Evolutionary conservation across 2,113 vertebrate genomes (phyloP), one percentile per base, ranked within the genome.

Genomic region (Pogonocichla stellata): DNA sequence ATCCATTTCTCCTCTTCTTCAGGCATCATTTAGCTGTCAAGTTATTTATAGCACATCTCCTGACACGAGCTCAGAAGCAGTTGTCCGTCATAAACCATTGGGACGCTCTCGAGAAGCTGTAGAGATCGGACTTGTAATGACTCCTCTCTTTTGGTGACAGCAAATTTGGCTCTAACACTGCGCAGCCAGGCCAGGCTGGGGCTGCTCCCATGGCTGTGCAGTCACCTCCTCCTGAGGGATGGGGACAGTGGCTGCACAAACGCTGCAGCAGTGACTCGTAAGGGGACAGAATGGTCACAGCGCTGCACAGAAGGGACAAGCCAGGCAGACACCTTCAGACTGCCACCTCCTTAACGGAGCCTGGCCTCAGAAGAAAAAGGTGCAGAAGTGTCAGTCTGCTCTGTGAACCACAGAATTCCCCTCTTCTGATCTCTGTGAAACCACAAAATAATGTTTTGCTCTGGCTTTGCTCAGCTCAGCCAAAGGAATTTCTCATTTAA

Each of bases 251-350:
- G 16, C 54, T 36, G 34, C 54, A 29, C 29, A 36, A 64, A 40
- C 50, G 4, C 28, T 33, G 6, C 19, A 1, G 29, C 29, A 18
- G 62, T 8, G 78, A 42, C 43, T 2, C 0, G 7, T 2, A 2
- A 34, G 19, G 5, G 31, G 17, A n/a, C 33, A 33, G n/a, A 4
- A 66, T 42, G 18, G 18, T 9, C 42, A 12, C 45, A 57, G 65
- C 3, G 0, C 16, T 26, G 19, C 26, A 1, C 33, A 19, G 64
- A 31, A n/a, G 51, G 67, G 48, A 16, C 36, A 62, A n/a, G 18
- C 6, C 51, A 34, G 47, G 10, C 26, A 38, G 36, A 10, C 5
- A 38, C n/a, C 20, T 25, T 43, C 56, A 43, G 5, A 12, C 24
- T 15, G 54, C 18, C 43, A 5, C 53, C 36, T 31, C 12, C 26